Evolutionary conservation across 2,888 invertebrate genomes (phyloP).

Genomic region (Nemapogon koenigi): DNA sequence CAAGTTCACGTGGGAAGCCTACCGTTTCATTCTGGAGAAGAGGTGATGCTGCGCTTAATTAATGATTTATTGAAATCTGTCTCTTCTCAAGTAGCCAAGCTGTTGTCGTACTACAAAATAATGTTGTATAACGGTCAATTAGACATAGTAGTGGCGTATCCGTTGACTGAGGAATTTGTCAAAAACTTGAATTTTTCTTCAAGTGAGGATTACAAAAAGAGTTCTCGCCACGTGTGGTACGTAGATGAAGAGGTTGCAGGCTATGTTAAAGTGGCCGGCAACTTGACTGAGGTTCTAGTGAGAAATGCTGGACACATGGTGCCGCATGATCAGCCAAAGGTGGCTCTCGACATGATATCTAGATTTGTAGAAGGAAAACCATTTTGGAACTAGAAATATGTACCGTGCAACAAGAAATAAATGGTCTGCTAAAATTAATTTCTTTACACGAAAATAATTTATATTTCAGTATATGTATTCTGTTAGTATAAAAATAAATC

Average conservation of each 20-base stretch:
- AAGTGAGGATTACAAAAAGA: constrained; percentile 66
- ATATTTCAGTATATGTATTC: too few relatives aligned
- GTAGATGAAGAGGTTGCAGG: constrained; percentile 73
- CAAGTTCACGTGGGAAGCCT: constrained; percentile 69
- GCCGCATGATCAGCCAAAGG: constrained; percentile 65
- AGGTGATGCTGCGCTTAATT: constrained; percentile 56
- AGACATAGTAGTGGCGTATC: constrained; percentile 70
- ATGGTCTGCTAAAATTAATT: too few relatives aligned
- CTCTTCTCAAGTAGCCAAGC: constrained; percentile 40
- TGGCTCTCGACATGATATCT: constrained; percentile 62
- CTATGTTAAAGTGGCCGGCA: constrained; percentile 73
- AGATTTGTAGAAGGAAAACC: constrained; percentile 40
- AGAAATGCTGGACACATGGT: constrained; percentile 82
- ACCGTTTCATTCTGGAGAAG: constrained; percentile 48
- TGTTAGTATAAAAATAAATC: too few relatives aligned
- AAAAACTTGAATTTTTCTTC: constrained; percentile 70
- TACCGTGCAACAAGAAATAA: too few relatives aligned
- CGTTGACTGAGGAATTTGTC: constrained; percentile 69
- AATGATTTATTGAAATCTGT: constrained; percentile 67
- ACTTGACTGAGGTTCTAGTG: constrained; percentile 74
- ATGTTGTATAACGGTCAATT: constrained; percentile 72
- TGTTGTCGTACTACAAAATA: constrained; percentile 57
- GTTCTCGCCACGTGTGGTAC: constrained; percentile 70
- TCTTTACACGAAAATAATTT: too few relatives aligned
- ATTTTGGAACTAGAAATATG: too few relatives aligned